Conservation (phyloP, 2,113 vertebrate genomes). For the Tautogolabrus adspersus region DNA sequence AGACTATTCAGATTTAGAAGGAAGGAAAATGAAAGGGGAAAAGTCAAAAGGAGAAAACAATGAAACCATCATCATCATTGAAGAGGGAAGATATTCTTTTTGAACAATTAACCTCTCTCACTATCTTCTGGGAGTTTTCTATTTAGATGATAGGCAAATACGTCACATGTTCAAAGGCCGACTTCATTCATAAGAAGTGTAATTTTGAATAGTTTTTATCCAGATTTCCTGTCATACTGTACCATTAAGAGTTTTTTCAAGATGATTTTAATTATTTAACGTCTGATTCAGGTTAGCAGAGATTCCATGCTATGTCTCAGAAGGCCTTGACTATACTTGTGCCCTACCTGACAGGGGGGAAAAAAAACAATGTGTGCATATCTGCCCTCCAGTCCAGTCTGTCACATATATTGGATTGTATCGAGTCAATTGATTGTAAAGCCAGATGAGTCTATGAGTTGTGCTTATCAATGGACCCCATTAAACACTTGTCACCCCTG, state of each 20-base stretch:
- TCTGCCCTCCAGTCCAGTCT: slow-evolving; percentile 23
- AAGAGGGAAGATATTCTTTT: slow-evolving; percentile 56
- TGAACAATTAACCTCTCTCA: slow-evolving; percentile 70
- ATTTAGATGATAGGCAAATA: slow-evolving; percentile 14
- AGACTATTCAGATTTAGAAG: slow-evolving; percentile 33
- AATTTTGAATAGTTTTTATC: too few relatives aligned
- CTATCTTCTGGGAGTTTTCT: slow-evolving; percentile 54
- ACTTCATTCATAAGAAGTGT: too few relatives aligned
- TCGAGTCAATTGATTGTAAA: slow-evolving; percentile 63
- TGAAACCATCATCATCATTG: slow-evolving; percentile 61
- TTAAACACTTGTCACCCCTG: slow-evolving; percentile 69
- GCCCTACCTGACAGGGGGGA: neutral
- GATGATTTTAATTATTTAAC: slow-evolving; percentile 2
- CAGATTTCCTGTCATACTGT: neutral
- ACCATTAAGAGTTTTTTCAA: neutral
- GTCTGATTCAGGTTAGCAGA: neutral
- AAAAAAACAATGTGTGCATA: slow-evolving; percentile 14
- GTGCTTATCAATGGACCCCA: slow-evolving; percentile 74
- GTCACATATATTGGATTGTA: slow-evolving; percentile 41
- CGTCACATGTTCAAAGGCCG: too few relatives aligned
- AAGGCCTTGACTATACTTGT: slow-evolving; percentile 9
- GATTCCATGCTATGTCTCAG: neutral
- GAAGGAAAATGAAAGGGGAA: slow-evolving; percentile 28
- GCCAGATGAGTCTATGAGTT: slow-evolving; percentile 68
- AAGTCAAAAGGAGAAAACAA: slow-evolving; percentile 42